A percentile compares a stretch with the other conserved stretches of the same genome.
phyloP scores from a whole-genome alignment of 2,888 invertebrate genomes.

The Phanerotoma sp. region DNA sequence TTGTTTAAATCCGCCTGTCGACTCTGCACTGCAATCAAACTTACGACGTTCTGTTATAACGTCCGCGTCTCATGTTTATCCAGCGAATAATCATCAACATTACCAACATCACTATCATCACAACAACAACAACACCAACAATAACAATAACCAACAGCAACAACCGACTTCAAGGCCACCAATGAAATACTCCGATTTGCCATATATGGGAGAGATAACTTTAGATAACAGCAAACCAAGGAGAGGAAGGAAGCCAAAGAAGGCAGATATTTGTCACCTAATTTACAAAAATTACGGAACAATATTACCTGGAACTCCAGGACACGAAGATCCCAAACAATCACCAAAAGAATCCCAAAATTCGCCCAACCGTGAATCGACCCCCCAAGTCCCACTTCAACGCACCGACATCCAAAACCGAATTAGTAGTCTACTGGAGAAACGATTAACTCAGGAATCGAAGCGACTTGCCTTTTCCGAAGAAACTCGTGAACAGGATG shows the following conservation, averaged over 20 bases:
- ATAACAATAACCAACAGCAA: conserved; percentile 28
- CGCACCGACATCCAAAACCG: conserved; percentile 69
- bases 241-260: conserved; percentile 86
- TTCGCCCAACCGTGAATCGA: conserved; percentile 31
- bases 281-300: conserved; percentile 92
- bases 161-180: conserved; percentile 48
- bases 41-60: conserved; percentile 51
- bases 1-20: conserved; percentile 14
- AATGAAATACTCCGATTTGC: conserved; percentile 78
- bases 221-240: conserved; percentile 84
- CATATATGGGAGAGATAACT: conserved; percentile 92
- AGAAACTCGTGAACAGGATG: conserved; percentile 63
- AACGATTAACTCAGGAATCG: conserved; percentile 69
- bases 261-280: conserved; percentile 88
- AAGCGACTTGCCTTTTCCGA: conserved; percentile 56
- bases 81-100: conserved; percentile 9
- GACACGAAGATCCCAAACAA: conserved; percentile 56
- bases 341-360: conserved; percentile 31
- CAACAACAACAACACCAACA: conserved; percentile 8
- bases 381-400: conserved; percentile 53
- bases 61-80: conserved; percentile 41
- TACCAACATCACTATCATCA: conserved; percentile 14
- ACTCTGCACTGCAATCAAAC: conserved; percentile 19
- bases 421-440: conserved; percentile 70
- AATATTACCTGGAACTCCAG: conserved; percentile 75